Base-by-base conservation (phyloP, 2,888 invertebrate genomes). In the Polylopha cassiicola region DNA sequence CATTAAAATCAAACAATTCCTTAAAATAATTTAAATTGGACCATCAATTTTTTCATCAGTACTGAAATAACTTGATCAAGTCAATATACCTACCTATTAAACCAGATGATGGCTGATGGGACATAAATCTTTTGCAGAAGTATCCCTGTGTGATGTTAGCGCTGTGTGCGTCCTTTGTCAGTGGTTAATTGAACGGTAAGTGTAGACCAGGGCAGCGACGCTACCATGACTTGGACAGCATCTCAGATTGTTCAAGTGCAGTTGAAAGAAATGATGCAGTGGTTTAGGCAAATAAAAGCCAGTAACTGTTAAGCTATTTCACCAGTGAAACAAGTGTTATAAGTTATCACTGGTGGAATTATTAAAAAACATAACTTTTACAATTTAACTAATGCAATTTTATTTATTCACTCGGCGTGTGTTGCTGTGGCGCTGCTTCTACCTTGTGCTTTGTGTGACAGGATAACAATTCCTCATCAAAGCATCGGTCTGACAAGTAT, bases 71-170 rank as follows among this genome's bases (percentile, higher is more conserved):
- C 15, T 33, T 33, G 26, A 39, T 30, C 23, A 44, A 41, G 39
- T 46, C 42, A 53, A 52, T 58, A 58, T 69, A 71, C 60, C 61
- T 51, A 61, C 51, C 70, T 61, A 69, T 64, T 72, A 66, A 72
- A 71, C 67, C 71, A 73, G 70, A 76, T 73, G 71, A 75, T 65
- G 84, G 88, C 89, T 89, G 87, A 89, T 87, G 89, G 89, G 91
- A 89, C 90, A 85, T 90, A 85, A 81, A 89, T 91, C 90, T 91
- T 92, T 89, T 92, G 90, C 91, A 91, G 91, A 91, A 91, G 85
- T 87, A 86, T 88, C 87, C 88, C 86, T 88, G 87, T 87, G 88
- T 88, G 89, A 89, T 88, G 85, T 85, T 87, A 87, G 87, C 86
- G 88, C 88, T 87, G 89, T 87, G 86, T 87, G 87, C 88, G 84